Evolutionary conservation across 2,797 vertebrate genomes (phyloP).

Genomic region (Sphenodon punctatus): DNA sequence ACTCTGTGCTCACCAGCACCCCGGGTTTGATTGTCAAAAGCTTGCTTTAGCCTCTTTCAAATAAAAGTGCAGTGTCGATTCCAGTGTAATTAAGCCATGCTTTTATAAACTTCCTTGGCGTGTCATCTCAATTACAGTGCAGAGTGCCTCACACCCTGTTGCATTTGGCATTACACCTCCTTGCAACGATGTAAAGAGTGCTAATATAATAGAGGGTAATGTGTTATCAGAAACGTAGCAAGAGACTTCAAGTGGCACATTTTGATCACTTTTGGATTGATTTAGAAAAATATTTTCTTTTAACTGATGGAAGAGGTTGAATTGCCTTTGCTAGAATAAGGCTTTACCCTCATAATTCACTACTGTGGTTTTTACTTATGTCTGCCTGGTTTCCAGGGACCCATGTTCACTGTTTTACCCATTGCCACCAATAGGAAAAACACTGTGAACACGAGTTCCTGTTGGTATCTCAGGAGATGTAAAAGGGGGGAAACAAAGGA

Average conservation of each 20-base stretch:
- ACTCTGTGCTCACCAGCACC: neutral
- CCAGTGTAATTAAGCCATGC: neutral
- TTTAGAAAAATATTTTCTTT: neutral
- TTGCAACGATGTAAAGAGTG: constrained; percentile 4
- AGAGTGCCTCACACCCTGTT: neutral
- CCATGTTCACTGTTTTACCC: too few relatives aligned
- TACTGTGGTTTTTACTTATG: constrained; percentile 22
- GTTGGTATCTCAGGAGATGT: neutral
- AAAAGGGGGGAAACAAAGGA: neutral
- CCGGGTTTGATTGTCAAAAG: neutral
- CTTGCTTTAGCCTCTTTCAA: neutral
- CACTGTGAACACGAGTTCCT: too few relatives aligned
- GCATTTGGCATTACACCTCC: neutral
- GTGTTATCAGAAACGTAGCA: neutral
- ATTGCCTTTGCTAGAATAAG: too few relatives aligned
- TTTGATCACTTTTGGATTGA: neutral
- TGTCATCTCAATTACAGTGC: constrained; percentile 10
- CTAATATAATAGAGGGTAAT: neutral
- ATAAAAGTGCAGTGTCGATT: neutral
- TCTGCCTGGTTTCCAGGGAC: neutral
- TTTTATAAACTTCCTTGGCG: constrained; percentile 9
- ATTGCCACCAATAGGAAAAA: too few relatives aligned
- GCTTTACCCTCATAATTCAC: too few relatives aligned
- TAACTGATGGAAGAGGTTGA: too few relatives aligned
- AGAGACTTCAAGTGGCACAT: neutral